Evolutionary conservation across 2,888 invertebrate species (phyloP), one percentile per base, ranked within the genome.

Genomic region (Caradrina kadenii): DNA sequence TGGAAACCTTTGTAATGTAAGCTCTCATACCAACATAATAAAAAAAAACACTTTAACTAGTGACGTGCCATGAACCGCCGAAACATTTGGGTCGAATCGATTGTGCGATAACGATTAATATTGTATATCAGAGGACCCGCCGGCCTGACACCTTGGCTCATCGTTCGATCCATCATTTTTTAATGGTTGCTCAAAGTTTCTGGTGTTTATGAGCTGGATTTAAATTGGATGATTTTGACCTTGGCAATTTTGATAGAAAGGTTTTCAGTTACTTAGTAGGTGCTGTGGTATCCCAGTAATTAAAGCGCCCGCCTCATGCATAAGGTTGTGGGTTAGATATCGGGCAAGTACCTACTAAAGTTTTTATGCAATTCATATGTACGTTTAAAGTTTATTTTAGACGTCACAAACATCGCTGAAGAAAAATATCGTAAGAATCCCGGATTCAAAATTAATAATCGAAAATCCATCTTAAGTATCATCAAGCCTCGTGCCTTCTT

Each of bases 141-240:
- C 88, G 90, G 80, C 83, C 89, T 88, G 93, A 94, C 94, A 92
- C 94, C 93, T 94, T 90, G 83, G 67, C 80, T 82, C 81, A 56
- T 75, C 77, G 74, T 66, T 88, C 89, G 71, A 95, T 95, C 94
- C 90, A 94, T 95, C 94, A 94, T 93, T 85, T 80, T 75, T 65
- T 80, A 75, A 74, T 76, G 60, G 61, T 17, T 91, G 61, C 89
- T 91, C 94, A 93, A 94, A 92, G 85, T 91, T 88, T 86, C 31
- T 58, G 58, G 69, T 69, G 1, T 11, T 17, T 11, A 5, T 45
- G 45, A 50, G 6, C 22, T 10, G 22, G 17, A 7, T 26, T 1
- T 1, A 61, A 61, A 59, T 60, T 52, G 10, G 49, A 42, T 64
- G 8, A 10, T 42, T 39, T 22, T 2, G 17, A 49, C 5, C 10